A percentile compares a stretch with the other conserved stretches of the same genome.
phyloP scores from a whole-genome alignment of 2,888 invertebrate species.

The Temnothorax unifasciatus region DNA sequence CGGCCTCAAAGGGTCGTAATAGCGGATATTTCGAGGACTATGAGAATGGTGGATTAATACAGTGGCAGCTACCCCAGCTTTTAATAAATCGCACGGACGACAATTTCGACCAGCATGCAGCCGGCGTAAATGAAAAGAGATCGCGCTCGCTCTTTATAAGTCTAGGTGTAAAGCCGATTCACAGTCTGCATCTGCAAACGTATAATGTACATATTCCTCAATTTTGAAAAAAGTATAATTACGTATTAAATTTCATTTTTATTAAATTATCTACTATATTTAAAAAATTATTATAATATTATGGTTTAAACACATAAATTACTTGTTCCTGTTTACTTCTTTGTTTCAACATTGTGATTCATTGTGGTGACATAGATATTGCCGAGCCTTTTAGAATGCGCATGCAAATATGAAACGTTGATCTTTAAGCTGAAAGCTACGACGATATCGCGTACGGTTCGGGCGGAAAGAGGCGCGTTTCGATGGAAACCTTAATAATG shows the following conservation, averaged over 20 bases:
- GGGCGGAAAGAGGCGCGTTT: conserved; percentile 53
- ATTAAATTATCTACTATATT: not conserved
- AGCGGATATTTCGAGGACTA: conserved; percentile 51
- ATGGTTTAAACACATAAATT: not conserved
- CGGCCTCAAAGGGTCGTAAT: conserved; percentile 49
- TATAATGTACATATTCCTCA: not conserved
- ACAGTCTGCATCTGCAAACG: not conserved
- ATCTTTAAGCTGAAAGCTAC: conserved; percentile 51
- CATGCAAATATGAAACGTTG: conserved; percentile 20
- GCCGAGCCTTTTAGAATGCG: not conserved
- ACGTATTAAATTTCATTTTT: not conserved
- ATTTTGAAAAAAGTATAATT: not conserved
- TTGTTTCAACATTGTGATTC: not conserved
- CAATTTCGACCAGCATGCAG: conserved; percentile 55
- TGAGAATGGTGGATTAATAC: conserved; percentile 63
- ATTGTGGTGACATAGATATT: not conserved
- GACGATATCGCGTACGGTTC: conserved; percentile 36
- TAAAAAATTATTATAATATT: not conserved
- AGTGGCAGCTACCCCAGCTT: conserved; percentile 55
- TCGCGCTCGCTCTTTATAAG: conserved; percentile 42
- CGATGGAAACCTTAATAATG: conserved; percentile 72
- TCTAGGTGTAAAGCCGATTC: conserved; percentile 41
- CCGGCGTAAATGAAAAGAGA: conserved; percentile 50
- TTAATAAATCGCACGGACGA: conserved; percentile 64
- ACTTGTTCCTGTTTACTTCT: not conserved